A percentile compares a stretch with the other conserved stretches of the same genome.
Conservation (phyloP, 2,113 vertebrate species). For the Irena cyanogastra region DNA sequence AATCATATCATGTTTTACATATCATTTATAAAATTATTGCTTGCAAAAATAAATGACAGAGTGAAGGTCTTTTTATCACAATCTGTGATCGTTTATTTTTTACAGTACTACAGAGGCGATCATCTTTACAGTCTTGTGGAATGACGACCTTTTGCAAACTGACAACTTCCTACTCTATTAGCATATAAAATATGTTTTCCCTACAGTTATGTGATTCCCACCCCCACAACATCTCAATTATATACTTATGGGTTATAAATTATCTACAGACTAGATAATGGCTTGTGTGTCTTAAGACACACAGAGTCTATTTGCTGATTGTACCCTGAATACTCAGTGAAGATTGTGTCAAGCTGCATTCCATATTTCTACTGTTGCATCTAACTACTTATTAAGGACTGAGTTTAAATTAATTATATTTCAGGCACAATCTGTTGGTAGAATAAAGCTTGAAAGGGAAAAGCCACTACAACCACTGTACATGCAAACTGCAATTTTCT, state of each 20-base stretch:
- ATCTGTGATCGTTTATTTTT: neutral
- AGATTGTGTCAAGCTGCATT: neutral
- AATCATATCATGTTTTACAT: neutral
- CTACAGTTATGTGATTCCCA: neutral
- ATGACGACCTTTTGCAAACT: neutral
- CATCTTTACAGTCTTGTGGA: neutral
- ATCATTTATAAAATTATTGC: neutral
- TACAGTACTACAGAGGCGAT: neutral
- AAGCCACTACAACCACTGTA: neutral
- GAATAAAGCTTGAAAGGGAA: neutral
- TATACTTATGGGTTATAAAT: neutral
- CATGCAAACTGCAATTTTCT: neutral
- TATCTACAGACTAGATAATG: neutral
- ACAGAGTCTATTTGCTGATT: neutral
- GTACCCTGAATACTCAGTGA: neutral
- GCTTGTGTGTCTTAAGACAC: neutral
- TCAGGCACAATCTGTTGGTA: neutral
- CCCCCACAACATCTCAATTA: neutral
- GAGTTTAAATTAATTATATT: neutral
- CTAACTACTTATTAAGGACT: neutral
- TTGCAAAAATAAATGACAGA: neutral
- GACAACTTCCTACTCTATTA: neutral
- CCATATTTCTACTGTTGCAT: neutral
- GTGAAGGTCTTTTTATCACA: neutral
- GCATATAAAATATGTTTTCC: neutral